phyloP scores from a whole-genome alignment of 2,113 vertebrate genomes.

The Scortum barcoo region DNA sequence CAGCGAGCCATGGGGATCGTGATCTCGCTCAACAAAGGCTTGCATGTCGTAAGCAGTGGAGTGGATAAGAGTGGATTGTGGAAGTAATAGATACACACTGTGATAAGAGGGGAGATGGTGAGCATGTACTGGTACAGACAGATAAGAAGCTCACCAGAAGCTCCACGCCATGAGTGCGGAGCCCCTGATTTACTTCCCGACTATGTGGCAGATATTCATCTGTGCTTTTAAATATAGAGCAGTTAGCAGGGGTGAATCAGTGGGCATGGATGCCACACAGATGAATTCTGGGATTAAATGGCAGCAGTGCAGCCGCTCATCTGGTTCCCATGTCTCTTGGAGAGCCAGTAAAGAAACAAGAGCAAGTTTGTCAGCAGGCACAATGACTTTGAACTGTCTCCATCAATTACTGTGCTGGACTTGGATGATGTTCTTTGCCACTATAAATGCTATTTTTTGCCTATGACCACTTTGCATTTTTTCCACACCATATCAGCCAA shows the following conservation, averaged over 20 bases:
- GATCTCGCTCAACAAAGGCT: background rate
- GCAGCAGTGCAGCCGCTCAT: slow-evolving; percentile 52
- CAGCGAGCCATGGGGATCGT: slow-evolving; percentile 17
- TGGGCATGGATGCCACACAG: slow-evolving; percentile 64
- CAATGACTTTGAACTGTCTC: slow-evolving; percentile 68
- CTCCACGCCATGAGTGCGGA: slow-evolving; percentile 1
- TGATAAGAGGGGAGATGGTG: slow-evolving; percentile 33
- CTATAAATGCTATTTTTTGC: slow-evolving; percentile 48
- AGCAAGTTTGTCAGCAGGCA: slow-evolving; percentile 54
- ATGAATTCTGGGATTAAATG: slow-evolving; percentile 65
- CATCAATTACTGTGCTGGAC: slow-evolving; percentile 26
- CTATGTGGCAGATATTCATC: slow-evolving; percentile 7
- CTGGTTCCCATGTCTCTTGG: slow-evolving; percentile 71
- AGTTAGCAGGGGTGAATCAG: slow-evolving; percentile 53
- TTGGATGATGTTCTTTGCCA: slow-evolving; percentile 46
- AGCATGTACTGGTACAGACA: background rate
- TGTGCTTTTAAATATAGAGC: slow-evolving; percentile 13
- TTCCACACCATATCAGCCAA: slow-evolving; percentile 45
- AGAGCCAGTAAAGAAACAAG: slow-evolving; percentile 49
- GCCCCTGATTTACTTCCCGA: slow-evolving; percentile 23
- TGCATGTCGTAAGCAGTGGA: slow-evolving; percentile 2
- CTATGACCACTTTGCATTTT: slow-evolving; percentile 46
- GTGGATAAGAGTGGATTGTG: background rate
- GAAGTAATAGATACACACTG: background rate
- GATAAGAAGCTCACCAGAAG: slow-evolving; percentile 13